Evolutionary conservation across 2,113 vertebrate genomes (phyloP).

Genomic region (Macroglossus sobrinus): DNA sequence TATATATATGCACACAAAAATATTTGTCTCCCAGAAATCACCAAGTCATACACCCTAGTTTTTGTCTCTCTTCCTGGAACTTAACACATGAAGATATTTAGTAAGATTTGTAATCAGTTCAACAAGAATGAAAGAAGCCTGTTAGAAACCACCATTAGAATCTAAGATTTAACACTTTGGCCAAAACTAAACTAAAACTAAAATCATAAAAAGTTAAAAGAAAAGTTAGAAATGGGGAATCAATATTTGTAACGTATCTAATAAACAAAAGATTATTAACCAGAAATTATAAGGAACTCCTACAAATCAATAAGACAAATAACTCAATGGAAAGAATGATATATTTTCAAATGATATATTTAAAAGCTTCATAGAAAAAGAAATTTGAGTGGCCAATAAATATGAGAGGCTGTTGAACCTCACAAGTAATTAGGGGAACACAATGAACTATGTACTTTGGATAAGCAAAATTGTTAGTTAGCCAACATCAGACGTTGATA

Average conservation of each 20-base stretch:
- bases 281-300: background rate
- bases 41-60: background rate
- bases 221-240: background rate
- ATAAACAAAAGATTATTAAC: background rate
- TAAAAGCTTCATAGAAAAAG: background rate
- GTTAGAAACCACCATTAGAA: background rate
- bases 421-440: background rate
- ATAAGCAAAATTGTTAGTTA: background rate
- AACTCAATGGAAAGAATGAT: background rate
- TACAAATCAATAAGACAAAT: background rate
- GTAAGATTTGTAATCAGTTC: background rate
- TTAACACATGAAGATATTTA: background rate
- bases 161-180: background rate
- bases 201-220: background rate
- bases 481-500: too few relatives aligned
- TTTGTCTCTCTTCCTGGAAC: background rate
- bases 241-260: background rate
- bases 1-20: slow-evolving; percentile 24
- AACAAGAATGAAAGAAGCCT: background rate
- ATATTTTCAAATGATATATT: background rate
- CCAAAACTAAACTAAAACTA: too few relatives aligned
- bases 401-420: background rate
- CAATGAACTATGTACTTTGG: background rate
- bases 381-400: background rate
- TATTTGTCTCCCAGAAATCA: background rate